Percentiles rank a stretch among this genome's conserved stretches.
phyloP scores from a whole-genome alignment of 2,888 invertebrate species.

The Machimus atricapillus region DNA sequence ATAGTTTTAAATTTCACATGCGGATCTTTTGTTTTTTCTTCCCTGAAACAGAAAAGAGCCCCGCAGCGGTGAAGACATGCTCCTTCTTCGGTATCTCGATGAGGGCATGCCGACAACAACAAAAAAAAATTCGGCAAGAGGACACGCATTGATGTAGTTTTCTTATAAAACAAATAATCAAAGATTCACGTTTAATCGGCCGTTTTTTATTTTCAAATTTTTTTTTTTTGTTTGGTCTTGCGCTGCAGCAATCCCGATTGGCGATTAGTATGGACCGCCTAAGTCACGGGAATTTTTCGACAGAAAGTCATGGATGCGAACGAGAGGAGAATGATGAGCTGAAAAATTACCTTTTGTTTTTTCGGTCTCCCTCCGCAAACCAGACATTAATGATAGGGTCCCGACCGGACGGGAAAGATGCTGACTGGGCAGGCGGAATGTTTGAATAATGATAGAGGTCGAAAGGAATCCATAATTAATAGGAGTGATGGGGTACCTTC shows the following conservation, averaged over 20 bases:
- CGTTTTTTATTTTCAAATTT: not conserved
- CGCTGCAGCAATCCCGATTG: not conserved
- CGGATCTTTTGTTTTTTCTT: constrained; percentile 11
- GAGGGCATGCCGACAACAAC: not conserved
- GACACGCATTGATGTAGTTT: constrained; percentile 20
- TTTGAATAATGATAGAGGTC: constrained; percentile 28
- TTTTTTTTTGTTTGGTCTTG: not conserved
- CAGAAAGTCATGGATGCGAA: constrained; percentile 15
- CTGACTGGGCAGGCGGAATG: not conserved
- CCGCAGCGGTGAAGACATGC: not conserved
- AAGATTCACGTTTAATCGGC: constrained; percentile 23
- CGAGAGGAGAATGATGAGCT: constrained; percentile 15
- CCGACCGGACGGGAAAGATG: not conserved
- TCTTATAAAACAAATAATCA: constrained; percentile 31
- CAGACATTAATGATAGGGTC: constrained; percentile 19
- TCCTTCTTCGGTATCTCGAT: not conserved
- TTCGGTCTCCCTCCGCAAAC: not conserved
- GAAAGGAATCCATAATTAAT: not conserved
- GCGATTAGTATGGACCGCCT: constrained; percentile 21
- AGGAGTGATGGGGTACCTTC: not conserved
- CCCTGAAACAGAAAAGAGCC: not conserved
- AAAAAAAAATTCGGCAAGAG: constrained; percentile 7
- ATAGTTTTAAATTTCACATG: constrained; percentile 32
- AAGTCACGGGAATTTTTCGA: constrained; percentile 29
- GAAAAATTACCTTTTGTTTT: not conserved